Percentiles rank a stretch among this genome's conserved stretches.
Evolutionary conservation across 1,140 invertebrate species (phyloP).

Genomic region (Patella vulgata): DNA sequence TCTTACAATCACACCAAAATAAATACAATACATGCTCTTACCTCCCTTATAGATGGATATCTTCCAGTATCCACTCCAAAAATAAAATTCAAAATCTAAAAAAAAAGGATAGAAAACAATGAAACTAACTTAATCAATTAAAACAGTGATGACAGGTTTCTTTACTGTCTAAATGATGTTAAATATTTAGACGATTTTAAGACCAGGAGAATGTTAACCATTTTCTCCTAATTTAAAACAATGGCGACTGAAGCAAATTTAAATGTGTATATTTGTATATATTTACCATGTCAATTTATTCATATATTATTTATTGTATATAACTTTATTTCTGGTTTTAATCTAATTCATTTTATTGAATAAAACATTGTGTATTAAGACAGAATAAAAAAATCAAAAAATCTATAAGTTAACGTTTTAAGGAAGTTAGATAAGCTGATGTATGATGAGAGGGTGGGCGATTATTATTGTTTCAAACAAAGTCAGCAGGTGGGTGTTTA

Average conservation of each 20-base stretch:
- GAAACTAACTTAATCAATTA: not conserved
- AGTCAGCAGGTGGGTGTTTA: too few species aligned
- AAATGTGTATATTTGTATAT: not conserved
- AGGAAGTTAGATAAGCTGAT: too few species aligned
- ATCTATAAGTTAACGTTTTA: too few species aligned
- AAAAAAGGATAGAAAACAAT: conserved; percentile 10
- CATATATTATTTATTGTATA: too few species aligned
- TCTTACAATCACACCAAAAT: not conserved
- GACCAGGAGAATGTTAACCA: not conserved
- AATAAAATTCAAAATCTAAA: conserved; percentile 80
- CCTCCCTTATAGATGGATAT: conserved; percentile 42
- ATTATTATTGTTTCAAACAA: too few species aligned
- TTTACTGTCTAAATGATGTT: not conserved
- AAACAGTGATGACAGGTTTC: not conserved
- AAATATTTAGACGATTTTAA: not conserved
- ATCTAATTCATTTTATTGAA: too few species aligned
- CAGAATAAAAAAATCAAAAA: too few species aligned
- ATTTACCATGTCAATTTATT: too few species aligned
- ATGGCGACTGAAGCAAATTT: not conserved
- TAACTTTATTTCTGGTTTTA: too few species aligned
- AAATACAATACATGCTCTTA: conserved; percentile 8
- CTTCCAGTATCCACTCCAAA: conserved; percentile 75
- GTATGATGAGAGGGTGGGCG: too few species aligned
- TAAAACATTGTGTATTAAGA: too few species aligned
- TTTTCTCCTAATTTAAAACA: not conserved